Percentiles rank a stretch among this genome's conserved stretches.
phyloP scores from a whole-genome alignment of 2,888 invertebrate species.

The Allygus modestus region DNA sequence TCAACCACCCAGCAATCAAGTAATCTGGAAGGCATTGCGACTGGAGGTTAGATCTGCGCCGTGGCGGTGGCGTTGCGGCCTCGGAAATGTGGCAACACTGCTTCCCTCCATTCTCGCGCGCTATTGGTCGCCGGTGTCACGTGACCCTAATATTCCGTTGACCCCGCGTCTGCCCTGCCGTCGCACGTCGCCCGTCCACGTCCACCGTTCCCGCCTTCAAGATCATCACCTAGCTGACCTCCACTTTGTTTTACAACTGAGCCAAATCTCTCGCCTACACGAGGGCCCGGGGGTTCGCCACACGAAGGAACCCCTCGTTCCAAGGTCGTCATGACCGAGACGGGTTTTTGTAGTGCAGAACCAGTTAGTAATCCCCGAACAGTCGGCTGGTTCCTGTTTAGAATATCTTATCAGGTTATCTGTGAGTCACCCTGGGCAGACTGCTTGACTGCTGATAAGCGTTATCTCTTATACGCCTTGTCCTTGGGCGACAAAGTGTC shows the following conservation, averaged over 20 bases:
- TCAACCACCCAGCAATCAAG: background rate
- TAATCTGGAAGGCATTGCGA: slow-evolving; percentile 17
- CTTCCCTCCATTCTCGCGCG: slow-evolving; percentile 24
- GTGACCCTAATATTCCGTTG: slow-evolving; percentile 59
- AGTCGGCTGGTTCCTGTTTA: slow-evolving; percentile 30
- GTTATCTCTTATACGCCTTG: background rate
- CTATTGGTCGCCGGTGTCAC: slow-evolving; percentile 48
- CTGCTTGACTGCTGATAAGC: slow-evolving; percentile 18
- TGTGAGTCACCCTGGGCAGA: background rate
- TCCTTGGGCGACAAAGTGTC: no score
- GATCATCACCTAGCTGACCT: slow-evolving; percentile 50
- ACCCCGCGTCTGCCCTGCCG: slow-evolving; percentile 39
- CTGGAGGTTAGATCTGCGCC: background rate
- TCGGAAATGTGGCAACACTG: slow-evolving; percentile 55
- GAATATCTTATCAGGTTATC: slow-evolving; percentile 34
- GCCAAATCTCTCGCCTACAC: background rate
- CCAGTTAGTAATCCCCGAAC: no score
- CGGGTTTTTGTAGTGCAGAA: slow-evolving; percentile 6
- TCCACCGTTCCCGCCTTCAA: slow-evolving; percentile 12
- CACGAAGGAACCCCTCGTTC: background rate
- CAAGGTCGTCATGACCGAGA: slow-evolving; percentile 6
- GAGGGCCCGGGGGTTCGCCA: background rate
- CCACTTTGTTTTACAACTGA: slow-evolving; percentile 26
- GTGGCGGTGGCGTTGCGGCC: slow-evolving; percentile 14
- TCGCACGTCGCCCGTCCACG: slow-evolving; percentile 25